Conservation (phyloP, 2,888 invertebrate species). For the Clivina fossor region DNA sequence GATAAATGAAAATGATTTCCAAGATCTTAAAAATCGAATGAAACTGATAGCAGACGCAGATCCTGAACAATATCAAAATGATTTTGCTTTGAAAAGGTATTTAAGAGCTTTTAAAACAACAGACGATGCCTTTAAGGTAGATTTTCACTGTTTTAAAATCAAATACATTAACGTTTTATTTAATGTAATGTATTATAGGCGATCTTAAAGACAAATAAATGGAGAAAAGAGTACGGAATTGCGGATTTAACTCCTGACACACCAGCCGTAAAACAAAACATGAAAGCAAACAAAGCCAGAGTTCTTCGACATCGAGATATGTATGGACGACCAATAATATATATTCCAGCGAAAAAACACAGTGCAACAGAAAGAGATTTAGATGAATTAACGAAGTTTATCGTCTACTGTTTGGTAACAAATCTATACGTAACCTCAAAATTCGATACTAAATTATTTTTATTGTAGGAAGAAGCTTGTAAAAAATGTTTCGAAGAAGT, state of each 20-base stretch:
- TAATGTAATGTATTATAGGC: constrained; percentile 56
- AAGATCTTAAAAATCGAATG: constrained; percentile 70
- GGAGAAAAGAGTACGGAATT: constrained; percentile 75
- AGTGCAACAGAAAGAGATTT: constrained; percentile 70
- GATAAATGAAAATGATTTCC: constrained; percentile 65
- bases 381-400: constrained; percentile 76
- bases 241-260: constrained; percentile 59
- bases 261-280: constrained; percentile 60
- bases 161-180: constrained; percentile 6
- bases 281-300: constrained; percentile 63
- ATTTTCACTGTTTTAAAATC: constrained; percentile 44
- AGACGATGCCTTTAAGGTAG: constrained; percentile 74
- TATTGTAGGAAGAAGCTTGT: constrained; percentile 70
- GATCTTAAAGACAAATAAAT: constrained; percentile 77
- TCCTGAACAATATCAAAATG: constrained; percentile 73
- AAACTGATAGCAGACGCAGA: constrained; percentile 72
- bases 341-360: constrained; percentile 78
- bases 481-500: constrained; percentile 78
- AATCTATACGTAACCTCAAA: constrained; percentile 1
- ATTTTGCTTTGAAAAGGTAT: constrained; percentile 70
- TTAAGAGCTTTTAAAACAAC: constrained; percentile 72
- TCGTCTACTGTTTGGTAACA: constrained; percentile 72
- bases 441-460: constrained; percentile 28
- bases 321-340: constrained; percentile 72
- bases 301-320: constrained; percentile 73